Percentiles rank a stretch among this genome's conserved stretches.
Evolutionary conservation across 1,140 invertebrate species (phyloP).

Genomic region (Drosophila funebris): DNA sequence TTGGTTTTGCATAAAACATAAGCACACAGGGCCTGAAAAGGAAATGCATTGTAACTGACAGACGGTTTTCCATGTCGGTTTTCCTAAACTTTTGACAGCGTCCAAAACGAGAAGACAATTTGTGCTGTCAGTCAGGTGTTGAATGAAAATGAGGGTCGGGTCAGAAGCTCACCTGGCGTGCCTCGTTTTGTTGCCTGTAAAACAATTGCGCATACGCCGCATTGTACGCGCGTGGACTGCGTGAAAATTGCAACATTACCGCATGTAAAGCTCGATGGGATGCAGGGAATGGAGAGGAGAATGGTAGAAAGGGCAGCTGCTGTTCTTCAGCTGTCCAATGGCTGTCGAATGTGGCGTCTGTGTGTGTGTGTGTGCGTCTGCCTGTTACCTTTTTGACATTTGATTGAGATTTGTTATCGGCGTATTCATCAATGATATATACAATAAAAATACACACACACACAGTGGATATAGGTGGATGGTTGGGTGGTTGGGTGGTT

Average conservation of each 20-base stretch:
- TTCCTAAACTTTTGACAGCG: constrained; percentile 53
- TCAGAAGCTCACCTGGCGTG: constrained; percentile 3
- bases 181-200: constrained; percentile 22
- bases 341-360: constrained; percentile 24
- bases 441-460: constrained; percentile 75
- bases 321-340: constrained; percentile 24
- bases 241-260: constrained; percentile 83
- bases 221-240: constrained; percentile 59
- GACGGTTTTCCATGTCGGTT: neutral
- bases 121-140: constrained; percentile 65
- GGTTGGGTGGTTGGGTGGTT: neutral
- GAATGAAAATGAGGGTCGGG: neutral
- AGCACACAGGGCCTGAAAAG: neutral
- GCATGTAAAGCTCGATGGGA: constrained; percentile 32
- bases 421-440: constrained; percentile 83
- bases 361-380: constrained; percentile 44
- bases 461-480: neutral
- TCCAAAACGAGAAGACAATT: constrained; percentile 75
- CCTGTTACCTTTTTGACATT: constrained; percentile 84
- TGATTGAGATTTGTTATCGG: constrained; percentile 84
- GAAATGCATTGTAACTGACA: constrained; percentile 29
- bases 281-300: neutral
- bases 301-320: neutral
- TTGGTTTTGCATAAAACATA: constrained; percentile 27
- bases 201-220: constrained; percentile 79